Conservation (phyloP, 1,140 invertebrate species). For the Drosophila rhopaloa region DNA sequence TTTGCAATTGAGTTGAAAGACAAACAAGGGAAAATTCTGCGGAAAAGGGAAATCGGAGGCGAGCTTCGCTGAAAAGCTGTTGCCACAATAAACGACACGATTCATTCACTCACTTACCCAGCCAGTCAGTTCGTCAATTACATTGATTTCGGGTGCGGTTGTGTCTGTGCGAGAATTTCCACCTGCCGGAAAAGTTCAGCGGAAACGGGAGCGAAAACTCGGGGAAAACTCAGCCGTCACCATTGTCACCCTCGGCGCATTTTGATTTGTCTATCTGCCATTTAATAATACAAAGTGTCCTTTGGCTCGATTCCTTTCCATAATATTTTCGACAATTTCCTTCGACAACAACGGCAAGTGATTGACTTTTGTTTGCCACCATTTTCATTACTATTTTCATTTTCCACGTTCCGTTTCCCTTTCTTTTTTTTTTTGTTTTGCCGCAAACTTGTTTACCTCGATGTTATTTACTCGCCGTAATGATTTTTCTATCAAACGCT, state of each 20-base stretch:
- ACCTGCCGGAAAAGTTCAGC: slow-evolving; percentile 22
- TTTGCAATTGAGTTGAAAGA: slow-evolving; percentile 77
- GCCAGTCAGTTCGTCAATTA: slow-evolving; percentile 70
- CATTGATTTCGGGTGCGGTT: slow-evolving; percentile 64
- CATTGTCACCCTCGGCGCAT: slow-evolving; percentile 52
- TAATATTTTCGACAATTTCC: slow-evolving; percentile 59
- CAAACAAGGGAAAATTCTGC: slow-evolving; percentile 49
- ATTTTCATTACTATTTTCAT: slow-evolving; percentile 75
- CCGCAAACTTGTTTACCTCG: slow-evolving; percentile 59
- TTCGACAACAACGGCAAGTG: slow-evolving; percentile 46
- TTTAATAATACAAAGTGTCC: slow-evolving; percentile 75
- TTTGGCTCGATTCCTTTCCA: slow-evolving; percentile 24
- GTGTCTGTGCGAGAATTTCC: slow-evolving; percentile 26
- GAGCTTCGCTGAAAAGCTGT: slow-evolving; percentile 28
- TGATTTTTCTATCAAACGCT: slow-evolving; percentile 62
- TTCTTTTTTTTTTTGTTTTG: slow-evolving; percentile 14
- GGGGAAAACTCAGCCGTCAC: slow-evolving; percentile 35
- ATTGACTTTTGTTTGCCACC: slow-evolving; percentile 64
- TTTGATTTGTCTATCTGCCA: slow-evolving; percentile 65
- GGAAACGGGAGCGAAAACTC: slow-evolving; percentile 45
- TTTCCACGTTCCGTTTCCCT: slow-evolving; percentile 38
- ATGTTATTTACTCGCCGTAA: slow-evolving; percentile 57
- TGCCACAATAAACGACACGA: slow-evolving; percentile 67
- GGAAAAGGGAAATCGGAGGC: slow-evolving; percentile 5
- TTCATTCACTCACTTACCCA: slow-evolving; percentile 63